These are phyloP conservation scores for Umimayanthus chanpuru DNA, from an alignment of 92 coral and sea anemone species.

Conservation along the genomic window DNA sequence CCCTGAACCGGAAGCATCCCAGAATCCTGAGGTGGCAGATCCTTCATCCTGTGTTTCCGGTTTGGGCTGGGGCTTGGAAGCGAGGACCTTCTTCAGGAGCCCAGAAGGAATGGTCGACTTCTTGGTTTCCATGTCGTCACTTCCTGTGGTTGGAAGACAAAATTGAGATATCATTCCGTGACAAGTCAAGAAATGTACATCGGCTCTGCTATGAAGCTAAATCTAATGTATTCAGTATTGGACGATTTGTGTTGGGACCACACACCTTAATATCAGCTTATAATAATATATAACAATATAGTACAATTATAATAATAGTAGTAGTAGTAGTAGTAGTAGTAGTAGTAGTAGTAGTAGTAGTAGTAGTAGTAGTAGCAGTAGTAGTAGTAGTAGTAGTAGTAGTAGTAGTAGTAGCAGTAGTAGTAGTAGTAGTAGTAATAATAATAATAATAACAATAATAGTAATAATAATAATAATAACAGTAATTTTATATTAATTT, in stretches of 20 bases:
- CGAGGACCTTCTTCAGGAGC: constrained; percentile 28
- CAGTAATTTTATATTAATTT: no score
- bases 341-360: no score
- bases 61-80: constrained; percentile 23
- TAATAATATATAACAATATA: no score
- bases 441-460: no score
- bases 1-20: constrained; percentile 56
- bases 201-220: not conserved
- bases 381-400: no score
- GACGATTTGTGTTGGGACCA: not conserved
- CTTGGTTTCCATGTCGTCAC: constrained; percentile 2
- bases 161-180: no score
- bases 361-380: no score
- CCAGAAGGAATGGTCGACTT: constrained; percentile 34
- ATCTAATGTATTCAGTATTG: not conserved
- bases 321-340: no score
- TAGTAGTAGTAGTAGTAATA: no score
- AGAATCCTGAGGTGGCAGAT: constrained; percentile 28
- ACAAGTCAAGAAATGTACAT: not conserved
- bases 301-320: no score
- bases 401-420: no score
- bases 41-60: constrained; percentile 6
- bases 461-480: no score
- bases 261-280: not conserved
- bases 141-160: not conserved